phyloP scores from a whole-genome alignment of 2,113 vertebrate genomes.

The Gobio gobio region DNA sequence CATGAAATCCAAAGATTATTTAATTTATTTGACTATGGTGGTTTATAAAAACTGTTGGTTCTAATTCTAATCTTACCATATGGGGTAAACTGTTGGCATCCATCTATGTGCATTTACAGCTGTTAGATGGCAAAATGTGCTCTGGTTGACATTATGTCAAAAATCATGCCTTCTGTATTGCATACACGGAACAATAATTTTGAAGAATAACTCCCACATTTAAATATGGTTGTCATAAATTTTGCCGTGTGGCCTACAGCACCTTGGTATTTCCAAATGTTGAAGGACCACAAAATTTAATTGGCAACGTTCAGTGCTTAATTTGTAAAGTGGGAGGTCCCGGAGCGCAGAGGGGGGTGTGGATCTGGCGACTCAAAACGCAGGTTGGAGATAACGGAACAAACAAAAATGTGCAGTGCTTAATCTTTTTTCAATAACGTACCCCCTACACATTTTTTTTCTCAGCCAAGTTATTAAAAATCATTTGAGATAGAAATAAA shows the following conservation, averaged over 20 bases:
- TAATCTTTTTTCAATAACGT: no score
- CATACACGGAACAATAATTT: neutral
- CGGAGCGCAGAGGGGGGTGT: no score
- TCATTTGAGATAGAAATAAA: no score
- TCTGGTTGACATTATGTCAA: neutral
- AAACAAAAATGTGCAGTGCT: no score
- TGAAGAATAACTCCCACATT: neutral
- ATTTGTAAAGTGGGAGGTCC: no score
- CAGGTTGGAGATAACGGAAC: no score
- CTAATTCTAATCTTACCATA: neutral
- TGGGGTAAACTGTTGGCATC: no score
- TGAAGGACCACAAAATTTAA: neutral
- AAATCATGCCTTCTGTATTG: neutral
- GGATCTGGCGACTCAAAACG: no score
- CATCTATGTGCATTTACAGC: neutral
- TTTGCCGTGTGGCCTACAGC: neutral
- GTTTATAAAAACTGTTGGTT: neutral
- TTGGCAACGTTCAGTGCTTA: constrained; percentile 1
- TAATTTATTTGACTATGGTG: neutral
- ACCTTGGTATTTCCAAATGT: neutral
- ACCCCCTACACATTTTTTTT: no score
- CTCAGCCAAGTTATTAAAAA: no score
- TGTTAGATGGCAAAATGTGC: neutral
- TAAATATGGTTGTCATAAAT: neutral
- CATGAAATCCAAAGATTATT: neutral